Base-by-base conservation (phyloP, 1,140 invertebrate genomes). In the Drosophila nikananu region DNA sequence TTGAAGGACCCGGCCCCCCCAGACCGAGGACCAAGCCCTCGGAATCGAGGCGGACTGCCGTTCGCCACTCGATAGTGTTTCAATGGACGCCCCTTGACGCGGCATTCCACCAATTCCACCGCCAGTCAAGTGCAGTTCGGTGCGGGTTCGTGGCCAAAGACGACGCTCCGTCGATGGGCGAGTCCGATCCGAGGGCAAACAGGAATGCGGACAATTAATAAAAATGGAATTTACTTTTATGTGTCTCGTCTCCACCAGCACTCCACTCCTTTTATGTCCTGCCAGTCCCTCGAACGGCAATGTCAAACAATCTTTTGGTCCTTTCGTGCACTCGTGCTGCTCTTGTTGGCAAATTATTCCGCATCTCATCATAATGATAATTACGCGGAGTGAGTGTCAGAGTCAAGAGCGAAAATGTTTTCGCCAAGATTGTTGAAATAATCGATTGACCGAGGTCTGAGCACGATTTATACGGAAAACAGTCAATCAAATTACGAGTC, bases 181-280 rank as follows among this genome's bases (percentile, higher is more conserved):
- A 73, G 27, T 52, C 68, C 71, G 30, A 21, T 73, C 30, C 68
- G 71, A 73, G 68, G 44, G 27, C 71, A 73, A 74, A 74, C 71
- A 74, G 60, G 71, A 74, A 61, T 55, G 62, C 77, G 77, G 37
- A 62, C 77, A 87, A 81, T 89, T 89, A 87, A 89, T 87, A 83
- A 87, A 77, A 77, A 73, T 89, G 68, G 72, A 83, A 80, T 83
- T 89, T 67, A 80, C 86, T 86, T 87, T 64, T 86, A 81, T 81
- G 66, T 74, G 61, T 73, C 64, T 62, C 55, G 48, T 51, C 37
- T 17, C 25, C 52, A 1, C 37, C 35, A n/a, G 32, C 19, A 42
- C 37, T 55, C 32, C 44, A 37, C 23, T 27, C 19, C 23, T 23
- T 37, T 49, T 48, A 51, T 64, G 55, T 46, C 60, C 59, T 13